phyloP scores from a whole-genome alignment of 2,113 vertebrate species.

The Actenoides lindsayi region DNA sequence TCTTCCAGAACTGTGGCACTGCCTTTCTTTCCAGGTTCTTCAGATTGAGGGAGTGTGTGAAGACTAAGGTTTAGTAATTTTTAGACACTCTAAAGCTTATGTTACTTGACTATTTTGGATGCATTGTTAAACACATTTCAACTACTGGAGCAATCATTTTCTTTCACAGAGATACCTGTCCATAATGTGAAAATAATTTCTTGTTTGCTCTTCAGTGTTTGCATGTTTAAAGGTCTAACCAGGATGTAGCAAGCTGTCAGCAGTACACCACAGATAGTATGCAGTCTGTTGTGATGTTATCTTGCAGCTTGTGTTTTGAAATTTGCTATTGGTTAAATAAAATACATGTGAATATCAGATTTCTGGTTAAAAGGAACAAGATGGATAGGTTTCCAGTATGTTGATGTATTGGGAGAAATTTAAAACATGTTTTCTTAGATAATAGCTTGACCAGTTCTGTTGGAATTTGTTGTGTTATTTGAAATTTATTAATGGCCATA shows the following conservation, averaged over 20 bases:
- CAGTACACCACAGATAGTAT: rapidly evolving
- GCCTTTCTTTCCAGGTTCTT: background rate
- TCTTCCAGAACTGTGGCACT: background rate
- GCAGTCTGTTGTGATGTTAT: background rate
- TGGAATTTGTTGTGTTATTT: background rate
- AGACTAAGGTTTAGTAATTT: background rate
- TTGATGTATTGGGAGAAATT: background rate
- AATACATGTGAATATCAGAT: background rate
- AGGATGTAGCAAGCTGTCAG: background rate
- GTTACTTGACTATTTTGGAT: background rate
- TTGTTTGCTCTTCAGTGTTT: background rate
- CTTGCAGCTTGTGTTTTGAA: background rate
- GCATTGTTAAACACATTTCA: background rate
- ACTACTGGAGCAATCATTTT: background rate
- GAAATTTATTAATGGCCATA: background rate
- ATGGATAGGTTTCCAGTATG: background rate
- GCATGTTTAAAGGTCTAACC: background rate
- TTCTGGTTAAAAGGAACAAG: background rate
- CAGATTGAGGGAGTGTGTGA: background rate
- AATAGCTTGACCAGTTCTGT: background rate
- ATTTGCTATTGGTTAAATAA: background rate
- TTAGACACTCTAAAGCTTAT: background rate
- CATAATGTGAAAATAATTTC: background rate
- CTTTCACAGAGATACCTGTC: background rate
- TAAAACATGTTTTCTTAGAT: background rate